Evolutionary conservation across 2,888 invertebrate species (phyloP).

Genomic region (Papilio demoleus): DNA sequence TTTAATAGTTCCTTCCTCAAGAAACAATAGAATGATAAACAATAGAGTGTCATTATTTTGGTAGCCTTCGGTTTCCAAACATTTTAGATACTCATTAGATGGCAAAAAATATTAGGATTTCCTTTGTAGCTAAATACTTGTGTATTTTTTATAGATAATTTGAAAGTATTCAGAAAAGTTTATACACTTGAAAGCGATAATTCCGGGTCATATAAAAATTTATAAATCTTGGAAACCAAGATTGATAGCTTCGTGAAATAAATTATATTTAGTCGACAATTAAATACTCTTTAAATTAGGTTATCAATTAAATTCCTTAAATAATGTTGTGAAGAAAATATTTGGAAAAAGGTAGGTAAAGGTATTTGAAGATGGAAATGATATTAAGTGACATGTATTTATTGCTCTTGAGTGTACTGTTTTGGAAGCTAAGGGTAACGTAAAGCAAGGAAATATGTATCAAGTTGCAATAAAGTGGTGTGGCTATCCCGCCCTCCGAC

Average conservation of each 20-base stretch:
- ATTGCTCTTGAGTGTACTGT: no score
- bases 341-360: no score
- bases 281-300: no score
- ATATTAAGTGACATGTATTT: no score
- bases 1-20: conserved; percentile 1
- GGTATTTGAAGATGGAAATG: no score
- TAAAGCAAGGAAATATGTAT: conserved; percentile 12
- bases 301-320: no score
- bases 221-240: no score
- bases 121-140: background rate
- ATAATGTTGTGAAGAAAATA: no score
- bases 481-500: conserved; percentile 8
- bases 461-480: background rate
- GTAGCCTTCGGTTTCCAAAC: background rate
- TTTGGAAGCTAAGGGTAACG: background rate
- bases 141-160: background rate
- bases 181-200: no score
- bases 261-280: no score
- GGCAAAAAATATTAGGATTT: background rate
- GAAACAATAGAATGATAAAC: background rate
- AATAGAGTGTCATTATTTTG: conserved; percentile 1
- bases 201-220: no score
- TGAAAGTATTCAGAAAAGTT: background rate
- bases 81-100: background rate
- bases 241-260: no score